Evolutionary conservation across 2,113 vertebrate species (phyloP).

Genomic region (Barnardius zonarius): DNA sequence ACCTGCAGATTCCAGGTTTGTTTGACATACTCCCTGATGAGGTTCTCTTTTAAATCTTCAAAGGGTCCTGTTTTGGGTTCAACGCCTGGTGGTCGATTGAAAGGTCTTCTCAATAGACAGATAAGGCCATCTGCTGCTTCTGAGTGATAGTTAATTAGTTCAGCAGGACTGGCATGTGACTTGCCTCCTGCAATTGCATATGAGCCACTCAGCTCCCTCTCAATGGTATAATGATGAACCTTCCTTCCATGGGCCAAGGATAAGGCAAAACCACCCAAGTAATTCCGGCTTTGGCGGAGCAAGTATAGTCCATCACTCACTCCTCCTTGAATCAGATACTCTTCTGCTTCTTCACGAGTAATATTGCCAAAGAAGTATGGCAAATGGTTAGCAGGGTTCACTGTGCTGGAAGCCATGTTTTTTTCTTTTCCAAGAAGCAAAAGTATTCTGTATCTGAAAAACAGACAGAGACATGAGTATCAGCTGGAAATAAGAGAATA

Average conservation of each 20-base stretch:
- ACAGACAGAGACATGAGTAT: not conserved
- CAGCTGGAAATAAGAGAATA: not conserved
- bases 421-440: not conserved
- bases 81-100: conserved; percentile 82
- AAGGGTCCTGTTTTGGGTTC: conserved; percentile 92
- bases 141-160: conserved; percentile 89
- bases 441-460: not conserved
- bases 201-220: conserved; percentile 83
- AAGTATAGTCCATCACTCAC: conserved; percentile 82
- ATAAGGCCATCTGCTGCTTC: conserved; percentile 88
- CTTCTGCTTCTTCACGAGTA: conserved; percentile 92
- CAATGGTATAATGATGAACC: conserved; percentile 94
- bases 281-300: conserved; percentile 92
- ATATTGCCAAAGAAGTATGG: conserved; percentile 95
- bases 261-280: conserved; percentile 90
- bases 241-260: conserved; percentile 80
- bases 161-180: conserved; percentile 81
- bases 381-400: conserved; percentile 78
- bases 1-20: conserved; percentile 95
- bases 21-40: conserved; percentile 91
- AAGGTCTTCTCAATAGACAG: conserved; percentile 86
- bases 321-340: conserved; percentile 83
- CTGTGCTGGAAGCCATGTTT: conserved; percentile 56
- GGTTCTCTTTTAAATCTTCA: conserved; percentile 92
- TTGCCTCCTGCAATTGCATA: conserved; percentile 91